A percentile compares a stretch with the other conserved stretches of the same genome.
Evolutionary conservation across 1,140 invertebrate species (phyloP).

Genomic region (Conus ventricosus): DNA sequence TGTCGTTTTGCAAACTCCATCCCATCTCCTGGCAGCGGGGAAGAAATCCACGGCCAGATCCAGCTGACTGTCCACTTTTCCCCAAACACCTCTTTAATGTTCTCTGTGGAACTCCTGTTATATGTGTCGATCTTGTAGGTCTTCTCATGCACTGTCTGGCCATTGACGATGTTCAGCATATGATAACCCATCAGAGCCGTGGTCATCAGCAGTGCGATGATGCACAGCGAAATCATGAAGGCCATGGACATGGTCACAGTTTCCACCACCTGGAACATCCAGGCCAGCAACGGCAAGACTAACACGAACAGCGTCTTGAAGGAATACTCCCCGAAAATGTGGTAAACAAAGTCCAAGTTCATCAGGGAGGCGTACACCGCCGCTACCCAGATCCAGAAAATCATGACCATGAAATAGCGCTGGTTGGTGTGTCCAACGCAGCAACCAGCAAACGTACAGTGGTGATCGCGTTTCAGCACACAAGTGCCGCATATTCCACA

Average conservation of each 20-base stretch:
- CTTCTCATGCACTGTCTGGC: conserved; percentile 82
- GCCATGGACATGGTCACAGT: conserved; percentile 52
- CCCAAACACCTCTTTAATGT: conserved; percentile 84
- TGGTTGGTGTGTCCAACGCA: conserved; percentile 94
- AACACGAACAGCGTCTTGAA: conserved; percentile 58
- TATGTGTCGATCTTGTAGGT: conserved; percentile 81
- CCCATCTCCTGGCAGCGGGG: conserved; percentile 75
- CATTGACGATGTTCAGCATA: conserved; percentile 79
- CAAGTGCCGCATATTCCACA: conserved; percentile 88
- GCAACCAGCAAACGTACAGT: conserved; percentile 92
- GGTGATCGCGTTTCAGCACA: conserved; percentile 94
- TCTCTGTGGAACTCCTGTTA: conserved; percentile 83
- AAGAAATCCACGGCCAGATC: conserved; percentile 86
- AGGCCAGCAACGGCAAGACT: conserved; percentile 63
- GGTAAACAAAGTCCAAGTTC: conserved; percentile 61
- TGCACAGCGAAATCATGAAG: conserved; percentile 60
- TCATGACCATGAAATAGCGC: conserved; percentile 89
- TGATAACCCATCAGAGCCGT: conserved; percentile 81
- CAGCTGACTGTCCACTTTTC: conserved; percentile 84
- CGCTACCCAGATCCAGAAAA: conserved; percentile 81
- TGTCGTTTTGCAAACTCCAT: conserved; percentile 56
- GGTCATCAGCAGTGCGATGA: conserved; percentile 60
- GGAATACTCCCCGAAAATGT: conserved; percentile 60
- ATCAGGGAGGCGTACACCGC: conserved; percentile 59
- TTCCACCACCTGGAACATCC: conserved; percentile 56